Evolutionary conservation across 2,113 vertebrate species (phyloP), one percentile per base, ranked within the genome.

Genomic region (Leucopsar rothschildi): DNA sequence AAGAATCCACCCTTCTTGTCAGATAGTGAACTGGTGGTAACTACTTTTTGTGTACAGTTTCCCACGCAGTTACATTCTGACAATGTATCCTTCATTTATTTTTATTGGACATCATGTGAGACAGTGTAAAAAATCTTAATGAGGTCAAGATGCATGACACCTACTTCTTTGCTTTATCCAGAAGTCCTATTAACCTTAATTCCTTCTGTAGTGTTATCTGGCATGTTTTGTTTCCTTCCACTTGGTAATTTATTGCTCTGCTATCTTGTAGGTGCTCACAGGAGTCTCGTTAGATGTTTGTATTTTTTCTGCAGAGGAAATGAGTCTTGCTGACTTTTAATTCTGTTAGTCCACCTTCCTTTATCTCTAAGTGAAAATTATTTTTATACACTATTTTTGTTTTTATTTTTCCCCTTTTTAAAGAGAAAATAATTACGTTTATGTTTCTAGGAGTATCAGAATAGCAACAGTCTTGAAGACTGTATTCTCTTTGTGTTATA

Each of bases 161-260:
- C 18, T 88, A 45, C 20, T 82, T 87, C 25, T 91, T 91, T 72
- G 27, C 23, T 87, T 82, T 93, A 88, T 88, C 47, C 57, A 61
- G 70, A 90, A 82, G 59, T 45, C 37, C 28, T 65, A 61, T 70
- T 90, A 92, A 92, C 79, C n/a, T 92, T 89, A 89, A 78, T 87
- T 75, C 80, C 37, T 75, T 75, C 52, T 89, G 13, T 23, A 79
- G 27, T 24, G 16, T 56, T 86, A 77, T 78, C 64, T 83, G 72
- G 39, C 24, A 40, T 19, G 22, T 70, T 92, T 92, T 59, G 18
- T 42, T 90, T 16, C 2, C n/a, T 85, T 94, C 61, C 53, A 73
- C 42, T 72, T 9, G 0, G 52, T 84, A 87, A 73, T 86, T 85
- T 85, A 82, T 88, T 83, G 60, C 47, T 90, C 39, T 88, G 8